Evolutionary conservation across 2,888 invertebrate genomes (phyloP), one percentile per base, ranked within the genome.

Genomic region (Leptinotarsa tumamoca): DNA sequence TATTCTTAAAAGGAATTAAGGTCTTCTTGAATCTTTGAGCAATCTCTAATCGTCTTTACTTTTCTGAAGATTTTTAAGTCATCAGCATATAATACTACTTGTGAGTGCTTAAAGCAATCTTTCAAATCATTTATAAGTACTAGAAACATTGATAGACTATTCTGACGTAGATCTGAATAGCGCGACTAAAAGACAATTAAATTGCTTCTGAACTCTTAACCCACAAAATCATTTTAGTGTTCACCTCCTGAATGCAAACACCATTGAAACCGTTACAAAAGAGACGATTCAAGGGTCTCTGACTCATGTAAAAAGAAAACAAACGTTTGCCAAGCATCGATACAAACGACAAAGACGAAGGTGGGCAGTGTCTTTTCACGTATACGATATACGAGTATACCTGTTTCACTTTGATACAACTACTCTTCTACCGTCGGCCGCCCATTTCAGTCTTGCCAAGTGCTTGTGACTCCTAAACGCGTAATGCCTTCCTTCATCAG

Each of bases 301-400:
- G 79, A 79, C 77, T 80, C 78, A 74, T 61, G 61, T 70, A 71
- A 74, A 80, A 67, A 77, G 76, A 78, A 77, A 78, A 72, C 71
- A 74, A 75, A 74, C 73, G 73, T 71, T 67, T 69, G 67, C 69
- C 67, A 67, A 51, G 73, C 58, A 58, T 18, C 58, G 58, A 75
- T 77, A 77, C 71, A 70, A 52, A 61, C 58, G 63, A 80, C 80
- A 76, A 78, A 69, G 80, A 72, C 77, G 61, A 73, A 66, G 63
- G 17, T 33, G 27, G 23, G 23, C 58, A 23, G 23, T 58, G 58
- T 58, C 58, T 58, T 58, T 63, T 43, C 33, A 63, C 63, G 63
- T 63, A 33, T 13, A 63, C 27, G 58, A 58, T 63, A 63, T 43
- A 43, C 43, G 43, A 43, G 43, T 43, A 43, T 63, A 63, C 63